Conservation (phyloP, 2,797 vertebrate genomes). For the Molothrus ater region DNA sequence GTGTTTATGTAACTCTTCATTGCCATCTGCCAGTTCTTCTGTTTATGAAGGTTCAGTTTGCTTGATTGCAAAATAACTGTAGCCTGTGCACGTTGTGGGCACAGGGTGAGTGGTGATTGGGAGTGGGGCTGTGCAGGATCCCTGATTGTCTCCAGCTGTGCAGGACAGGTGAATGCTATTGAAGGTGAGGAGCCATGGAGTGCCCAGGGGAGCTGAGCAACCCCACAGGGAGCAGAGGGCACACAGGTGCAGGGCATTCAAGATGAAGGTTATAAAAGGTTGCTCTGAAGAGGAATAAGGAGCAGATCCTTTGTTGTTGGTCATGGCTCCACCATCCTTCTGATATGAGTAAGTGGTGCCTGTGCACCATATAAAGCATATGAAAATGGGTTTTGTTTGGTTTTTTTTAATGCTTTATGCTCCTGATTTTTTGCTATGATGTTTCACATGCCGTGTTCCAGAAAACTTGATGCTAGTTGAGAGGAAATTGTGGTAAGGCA, state of each 20-base stretch:
- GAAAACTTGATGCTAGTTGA: background rate
- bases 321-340: background rate
- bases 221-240: background rate
- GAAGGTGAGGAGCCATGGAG: background rate
- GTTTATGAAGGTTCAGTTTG: slow-evolving; percentile 16
- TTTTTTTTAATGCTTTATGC: background rate
- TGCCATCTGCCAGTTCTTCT: slow-evolving; percentile 18
- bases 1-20: slow-evolving; percentile 54
- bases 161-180: background rate
- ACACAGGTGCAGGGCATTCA: background rate
- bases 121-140: background rate
- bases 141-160: background rate
- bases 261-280: background rate
- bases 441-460: rapidly evolving
- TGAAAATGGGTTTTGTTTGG: background rate
- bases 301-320: too few species aligned
- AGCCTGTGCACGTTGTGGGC: background rate
- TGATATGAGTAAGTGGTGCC: background rate
- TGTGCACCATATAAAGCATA: background rate
- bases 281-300: background rate
- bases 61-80: slow-evolving; percentile 41
- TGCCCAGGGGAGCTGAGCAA: background rate
- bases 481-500: background rate
- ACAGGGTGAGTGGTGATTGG: background rate
- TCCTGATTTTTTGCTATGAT: background rate